Percentiles rank a stretch among this genome's conserved stretches.
phyloP scores from a whole-genome alignment of 2,797 vertebrate species.

The Pseudomugil gertrudae region DNA sequence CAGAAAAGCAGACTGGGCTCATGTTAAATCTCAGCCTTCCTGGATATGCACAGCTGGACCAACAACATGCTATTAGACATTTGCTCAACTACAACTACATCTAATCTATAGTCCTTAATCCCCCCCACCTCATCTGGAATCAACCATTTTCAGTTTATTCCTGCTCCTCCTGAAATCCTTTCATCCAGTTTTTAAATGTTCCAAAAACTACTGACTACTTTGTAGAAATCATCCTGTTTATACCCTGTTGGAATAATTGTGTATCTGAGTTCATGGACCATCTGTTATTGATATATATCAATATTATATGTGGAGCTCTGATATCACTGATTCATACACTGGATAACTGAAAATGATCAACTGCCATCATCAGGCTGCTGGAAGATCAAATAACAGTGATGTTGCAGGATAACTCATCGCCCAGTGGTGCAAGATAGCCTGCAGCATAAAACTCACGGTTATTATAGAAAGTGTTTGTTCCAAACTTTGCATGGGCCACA shows the following conservation, averaged over 20 bases:
- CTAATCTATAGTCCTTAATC: neutral
- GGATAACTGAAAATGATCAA: neutral
- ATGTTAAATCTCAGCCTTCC: no score
- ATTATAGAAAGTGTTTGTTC: conserved; percentile 3
- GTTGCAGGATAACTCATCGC: conserved; percentile 15
- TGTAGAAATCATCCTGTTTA: neutral
- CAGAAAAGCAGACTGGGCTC: no score
- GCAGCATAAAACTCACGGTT: neutral
- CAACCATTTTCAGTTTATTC: neutral
- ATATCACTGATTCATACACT: neutral
- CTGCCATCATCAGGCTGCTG: neutral
- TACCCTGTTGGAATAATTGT: neutral
- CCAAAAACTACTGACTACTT: neutral
- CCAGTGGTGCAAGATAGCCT: neutral
- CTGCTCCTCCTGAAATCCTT: neutral
- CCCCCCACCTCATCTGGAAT: neutral
- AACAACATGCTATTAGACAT: no score
- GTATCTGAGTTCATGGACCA: neutral
- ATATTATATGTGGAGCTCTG: neutral
- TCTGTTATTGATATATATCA: no score
- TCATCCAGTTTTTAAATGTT: neutral
- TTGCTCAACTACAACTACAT: neutral
- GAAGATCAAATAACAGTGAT: conserved; percentile 1
- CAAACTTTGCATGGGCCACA: neutral
- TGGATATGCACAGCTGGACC: no score